Evolutionary conservation across 1,140 invertebrate genomes (phyloP), one percentile per base, ranked within the genome.

Genomic region (Manduca sexta): DNA sequence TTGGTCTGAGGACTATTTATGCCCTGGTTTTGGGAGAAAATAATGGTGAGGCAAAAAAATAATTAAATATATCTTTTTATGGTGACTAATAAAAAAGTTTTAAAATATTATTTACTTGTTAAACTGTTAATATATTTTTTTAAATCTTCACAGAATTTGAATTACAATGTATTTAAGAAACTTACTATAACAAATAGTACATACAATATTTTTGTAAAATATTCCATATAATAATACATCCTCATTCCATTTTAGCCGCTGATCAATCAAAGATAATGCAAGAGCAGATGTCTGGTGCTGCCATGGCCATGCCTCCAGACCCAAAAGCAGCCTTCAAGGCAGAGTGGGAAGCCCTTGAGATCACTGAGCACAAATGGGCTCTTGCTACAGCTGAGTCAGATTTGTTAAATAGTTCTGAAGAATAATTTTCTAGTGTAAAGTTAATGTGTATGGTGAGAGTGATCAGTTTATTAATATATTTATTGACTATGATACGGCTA

Each of bases 281-380:
- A 74, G 97, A 99, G 71, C 97, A 99, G 86, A 98, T 99, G 91
- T 97, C 95, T 0, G 97, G 96, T 5, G 95, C 96, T 2, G 97
- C 97, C 0, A 96, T 97, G 92, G 94, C 95, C 1, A 97, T 98
- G 92, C 97, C 97, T 2, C 95, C 93, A 35, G 98, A 99, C 89
- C 97, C 98, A 3, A 98, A 98, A 87, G 96, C 96, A 39, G 98
- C 98, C 1, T 99, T 99, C 76, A 99, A 99, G 85, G 96, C 97
- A 0, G 98, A 99, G 86, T 99, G 98, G 98, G 98, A 99, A 87
- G 97, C 97, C 2, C 88, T 99, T 7, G 97, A 99, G 88, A 97
- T 99, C 39, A 94, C 92, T 16, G 95, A 98, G 44, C 97, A 98
- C 81, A 91, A 94, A 46, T 98, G 95, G 94, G 92, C 93, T 0